Evolutionary conservation across 2,113 vertebrate genomes (phyloP).

Genomic region (Odontophorus gujanensis): DNA sequence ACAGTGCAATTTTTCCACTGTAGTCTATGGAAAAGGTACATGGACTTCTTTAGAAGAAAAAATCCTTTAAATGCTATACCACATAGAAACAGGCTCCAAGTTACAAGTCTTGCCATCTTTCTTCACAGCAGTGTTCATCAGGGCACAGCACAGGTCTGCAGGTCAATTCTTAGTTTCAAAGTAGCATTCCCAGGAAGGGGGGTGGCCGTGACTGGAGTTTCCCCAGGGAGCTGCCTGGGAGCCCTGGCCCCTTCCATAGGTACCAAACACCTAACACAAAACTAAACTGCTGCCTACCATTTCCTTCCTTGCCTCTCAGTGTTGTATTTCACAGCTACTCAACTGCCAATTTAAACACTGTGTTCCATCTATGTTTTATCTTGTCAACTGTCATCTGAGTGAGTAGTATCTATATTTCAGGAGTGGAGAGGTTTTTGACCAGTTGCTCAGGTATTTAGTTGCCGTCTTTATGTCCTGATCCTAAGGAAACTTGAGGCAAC

Average conservation of each 20-base stretch:
- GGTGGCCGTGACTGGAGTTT: no score
- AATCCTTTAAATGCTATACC: background rate
- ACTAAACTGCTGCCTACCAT: background rate
- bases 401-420: background rate
- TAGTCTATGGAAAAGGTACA: background rate
- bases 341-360: background rate
- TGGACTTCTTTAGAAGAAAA: background rate
- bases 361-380: background rate
- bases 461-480: background rate
- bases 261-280: background rate
- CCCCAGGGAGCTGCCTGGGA: fast-evolving
- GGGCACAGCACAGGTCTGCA: background rate
- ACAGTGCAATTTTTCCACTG: background rate
- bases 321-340: background rate
- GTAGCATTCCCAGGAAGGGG: background rate
- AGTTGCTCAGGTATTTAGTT: background rate
- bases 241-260: background rate
- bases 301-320: background rate
- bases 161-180: background rate
- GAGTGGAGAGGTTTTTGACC: background rate
- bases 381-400: background rate
- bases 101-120: background rate
- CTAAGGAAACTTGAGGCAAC: background rate
- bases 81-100: background rate
- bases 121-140: background rate